Percentiles rank a stretch among this genome's conserved stretches.
Conservation (phyloP, 2,797 vertebrate species). For the Loriculus beryllinus region DNA sequence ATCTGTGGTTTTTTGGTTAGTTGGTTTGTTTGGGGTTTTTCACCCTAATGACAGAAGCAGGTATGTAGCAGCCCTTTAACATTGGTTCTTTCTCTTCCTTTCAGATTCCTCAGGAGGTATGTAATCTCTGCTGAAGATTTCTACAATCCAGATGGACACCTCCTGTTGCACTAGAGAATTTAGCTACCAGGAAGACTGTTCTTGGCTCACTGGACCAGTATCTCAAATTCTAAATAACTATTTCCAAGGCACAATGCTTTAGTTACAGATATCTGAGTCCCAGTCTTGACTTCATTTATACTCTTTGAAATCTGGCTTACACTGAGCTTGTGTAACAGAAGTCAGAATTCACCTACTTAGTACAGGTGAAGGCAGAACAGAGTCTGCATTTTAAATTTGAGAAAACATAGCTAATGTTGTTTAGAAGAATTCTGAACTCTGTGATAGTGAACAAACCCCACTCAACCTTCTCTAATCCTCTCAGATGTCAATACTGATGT, state of each 20-base stretch:
- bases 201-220: background rate
- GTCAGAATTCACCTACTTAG: background rate
- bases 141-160: background rate
- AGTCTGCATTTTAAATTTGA: background rate
- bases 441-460: background rate
- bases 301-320: background rate
- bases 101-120: slow-evolving; percentile 73
- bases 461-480: background rate
- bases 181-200: background rate
- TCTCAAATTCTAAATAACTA: background rate
- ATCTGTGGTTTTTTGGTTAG: background rate
- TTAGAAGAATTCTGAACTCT: background rate
- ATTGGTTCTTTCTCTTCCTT: background rate
- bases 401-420: background rate
- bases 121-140: background rate
- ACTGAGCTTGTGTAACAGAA: background rate
- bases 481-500: background rate
- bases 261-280: background rate
- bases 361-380: background rate
- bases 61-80: background rate
- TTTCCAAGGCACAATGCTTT: background rate
- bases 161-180: background rate
- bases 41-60: background rate
- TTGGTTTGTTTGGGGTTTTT: background rate
- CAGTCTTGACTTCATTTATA: background rate